Base-by-base conservation (phyloP, 2,888 invertebrate genomes). In the Rosalia funebris region DNA sequence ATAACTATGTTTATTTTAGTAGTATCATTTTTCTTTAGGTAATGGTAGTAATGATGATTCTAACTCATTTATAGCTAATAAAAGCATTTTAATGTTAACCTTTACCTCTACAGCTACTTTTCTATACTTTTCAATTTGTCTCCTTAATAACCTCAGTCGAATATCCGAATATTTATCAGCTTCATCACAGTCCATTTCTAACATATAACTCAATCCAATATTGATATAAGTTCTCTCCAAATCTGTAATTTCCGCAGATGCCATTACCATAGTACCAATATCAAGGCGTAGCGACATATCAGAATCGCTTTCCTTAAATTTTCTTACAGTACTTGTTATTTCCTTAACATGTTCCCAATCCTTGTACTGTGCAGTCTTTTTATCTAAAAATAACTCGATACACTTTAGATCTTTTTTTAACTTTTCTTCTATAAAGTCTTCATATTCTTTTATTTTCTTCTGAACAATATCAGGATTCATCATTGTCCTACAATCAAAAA, bases 101-200 rank as follows among this genome's bases (percentile, higher is more conserved):
- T 82, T 82, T 42, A 82, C 76, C 57, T 79, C 69, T 34, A 79
- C 79, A 52, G 81, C 81, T 37, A 80, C 65, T 57, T 79, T 70
- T 63, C 79, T 69, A 57, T 75, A 73, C 66, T 81, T 81, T 5
- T 76, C 74, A 55, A 81, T 77, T 70, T 82, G 78, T 58, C 74
- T 77, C 48, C 76, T 72, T 45, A 81, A 60, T 20, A 77, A 66
- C 20, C 70, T 78, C 54, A 79, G 67, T 54, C 80, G 63, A 56
- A 81, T 79, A 65, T 77, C 74, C 2, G 79, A 70, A 73, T 81
- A 82, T 63, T 79, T 81, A 55, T 72, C 68, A 14, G 81, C 79
- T 67, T 82, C 81, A 20, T 76, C 75, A 58, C 74, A 72, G 50
- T 80, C 75, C 81, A 82, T 81, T 69, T 79, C 76, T 48, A 82